Percentiles rank a stretch among this genome's conserved stretches.
phyloP scores from a whole-genome alignment of 2,113 vertebrate species.

The Pao palembangensis region DNA sequence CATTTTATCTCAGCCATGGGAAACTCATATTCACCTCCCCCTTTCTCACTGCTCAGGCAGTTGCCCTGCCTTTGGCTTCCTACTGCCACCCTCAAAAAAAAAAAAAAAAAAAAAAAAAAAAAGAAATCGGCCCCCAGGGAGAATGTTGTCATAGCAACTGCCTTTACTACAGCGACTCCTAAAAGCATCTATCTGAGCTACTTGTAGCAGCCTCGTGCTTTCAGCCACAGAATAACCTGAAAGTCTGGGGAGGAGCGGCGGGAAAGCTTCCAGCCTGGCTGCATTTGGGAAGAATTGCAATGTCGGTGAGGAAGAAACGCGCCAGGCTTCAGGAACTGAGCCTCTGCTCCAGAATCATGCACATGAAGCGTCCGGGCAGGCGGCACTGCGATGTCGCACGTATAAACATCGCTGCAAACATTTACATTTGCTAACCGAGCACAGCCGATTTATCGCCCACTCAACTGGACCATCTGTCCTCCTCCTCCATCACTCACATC shows the following conservation, averaged over 20 bases:
- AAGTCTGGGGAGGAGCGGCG: constrained; percentile 21
- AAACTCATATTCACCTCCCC: constrained; percentile 67
- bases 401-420: constrained; percentile 47
- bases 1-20: constrained; percentile 69
- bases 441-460: constrained; percentile 31
- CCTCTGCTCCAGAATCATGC: constrained; percentile 10
- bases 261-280: constrained; percentile 25
- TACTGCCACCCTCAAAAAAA: constrained; percentile 66
- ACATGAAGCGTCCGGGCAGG: background rate
- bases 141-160: constrained; percentile 76
- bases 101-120: constrained; percentile 12
- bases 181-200: constrained; percentile 60
- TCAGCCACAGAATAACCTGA: constrained; percentile 41
- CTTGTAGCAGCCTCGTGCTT: constrained; percentile 36
- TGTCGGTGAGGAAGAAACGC: background rate
- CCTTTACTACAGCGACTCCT: constrained; percentile 68
- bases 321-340: background rate
- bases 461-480: constrained; percentile 30
- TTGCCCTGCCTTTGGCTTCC: constrained; percentile 68
- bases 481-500: constrained; percentile 6
- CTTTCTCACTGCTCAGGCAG: constrained; percentile 64
- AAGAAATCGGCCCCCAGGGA: constrained; percentile 57
- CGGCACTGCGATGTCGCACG: constrained; percentile 4
- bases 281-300: constrained; percentile 26
- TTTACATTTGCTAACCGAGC: constrained; percentile 43